Conservation (phyloP, 2,113 vertebrate genomes). For the Limanda limanda region DNA sequence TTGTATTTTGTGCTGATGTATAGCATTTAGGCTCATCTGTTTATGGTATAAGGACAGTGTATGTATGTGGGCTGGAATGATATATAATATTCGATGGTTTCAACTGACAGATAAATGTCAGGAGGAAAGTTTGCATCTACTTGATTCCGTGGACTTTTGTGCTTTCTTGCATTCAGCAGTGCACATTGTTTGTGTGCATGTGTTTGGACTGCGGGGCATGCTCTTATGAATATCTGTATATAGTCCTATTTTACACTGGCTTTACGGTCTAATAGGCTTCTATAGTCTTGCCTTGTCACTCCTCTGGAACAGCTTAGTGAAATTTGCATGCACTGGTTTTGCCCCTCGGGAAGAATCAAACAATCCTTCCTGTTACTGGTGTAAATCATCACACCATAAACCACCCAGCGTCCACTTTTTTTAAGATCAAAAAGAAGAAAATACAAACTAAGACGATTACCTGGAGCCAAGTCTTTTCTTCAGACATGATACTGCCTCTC, state of each 20-base stretch:
- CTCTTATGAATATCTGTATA: not conserved
- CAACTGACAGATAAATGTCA: not conserved
- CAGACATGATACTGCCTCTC: no score
- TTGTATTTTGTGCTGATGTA: constrained; percentile 4
- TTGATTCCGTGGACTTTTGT: not conserved
- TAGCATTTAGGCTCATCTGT: constrained; percentile 3
- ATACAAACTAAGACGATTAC: no score
- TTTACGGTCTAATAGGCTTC: not conserved
- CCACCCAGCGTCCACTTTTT: no score
- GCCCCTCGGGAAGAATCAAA: constrained; percentile 10
- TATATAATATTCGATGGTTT: not conserved
- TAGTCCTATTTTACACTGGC: not conserved
- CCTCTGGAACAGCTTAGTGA: constrained; percentile 19
- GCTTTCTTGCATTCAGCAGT: constrained; percentile 8
- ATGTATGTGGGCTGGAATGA: not conserved
- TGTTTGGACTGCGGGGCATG: not conserved
- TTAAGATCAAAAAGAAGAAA: no score
- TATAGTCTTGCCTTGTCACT: constrained; percentile 2
- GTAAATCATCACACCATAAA: no score
- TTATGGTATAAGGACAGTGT: not conserved
- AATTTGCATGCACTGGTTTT: constrained; percentile 17
- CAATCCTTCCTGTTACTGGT: not conserved
- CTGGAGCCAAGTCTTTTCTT: no score
- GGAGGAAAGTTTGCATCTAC: not conserved
- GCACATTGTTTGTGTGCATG: constrained; percentile 1